Conservation (phyloP, 2,888 invertebrate species). For the Patella depressa region DNA sequence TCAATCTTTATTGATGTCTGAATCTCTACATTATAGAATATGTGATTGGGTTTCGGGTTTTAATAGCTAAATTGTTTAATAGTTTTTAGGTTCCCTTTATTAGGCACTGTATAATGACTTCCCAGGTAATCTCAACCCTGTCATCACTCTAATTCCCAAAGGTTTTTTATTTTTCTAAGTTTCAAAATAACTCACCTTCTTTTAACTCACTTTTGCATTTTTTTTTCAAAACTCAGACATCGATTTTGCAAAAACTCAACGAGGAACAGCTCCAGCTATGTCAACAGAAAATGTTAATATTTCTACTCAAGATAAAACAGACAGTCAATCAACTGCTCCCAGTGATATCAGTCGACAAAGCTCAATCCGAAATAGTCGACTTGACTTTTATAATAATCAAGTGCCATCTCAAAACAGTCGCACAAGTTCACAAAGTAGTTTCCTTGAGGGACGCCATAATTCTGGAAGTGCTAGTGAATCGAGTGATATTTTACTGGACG, state of each 20-base stretch:
- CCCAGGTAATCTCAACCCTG: too few species aligned
- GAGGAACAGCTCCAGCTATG: conserved; percentile 44
- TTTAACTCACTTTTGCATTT: too few species aligned
- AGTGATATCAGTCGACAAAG: not conserved
- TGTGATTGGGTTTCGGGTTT: too few species aligned
- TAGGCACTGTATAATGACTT: too few species aligned
- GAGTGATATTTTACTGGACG: conserved; percentile 2
- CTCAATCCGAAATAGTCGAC: not conserved
- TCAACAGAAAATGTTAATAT: not conserved
- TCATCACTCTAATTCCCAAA: too few species aligned
- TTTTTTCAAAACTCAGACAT: conserved; percentile 34
- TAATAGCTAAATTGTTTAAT: too few species aligned
- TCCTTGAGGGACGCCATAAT: not conserved
- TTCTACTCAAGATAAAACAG: not conserved
- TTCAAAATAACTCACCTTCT: too few species aligned
- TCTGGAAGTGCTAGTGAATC: conserved; percentile 7
- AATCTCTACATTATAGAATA: too few species aligned
- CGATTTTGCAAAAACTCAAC: conserved; percentile 54
- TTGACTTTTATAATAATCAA: conserved; percentile 5
- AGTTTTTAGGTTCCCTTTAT: too few species aligned
- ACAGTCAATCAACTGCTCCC: not conserved
- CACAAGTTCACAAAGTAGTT: not conserved
- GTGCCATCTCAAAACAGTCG: not conserved
- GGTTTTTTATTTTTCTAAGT: too few species aligned
- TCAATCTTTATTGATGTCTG: too few species aligned